phyloP scores from a whole-genome alignment of 2,888 invertebrate species.

The Aphidius colemani region DNA sequence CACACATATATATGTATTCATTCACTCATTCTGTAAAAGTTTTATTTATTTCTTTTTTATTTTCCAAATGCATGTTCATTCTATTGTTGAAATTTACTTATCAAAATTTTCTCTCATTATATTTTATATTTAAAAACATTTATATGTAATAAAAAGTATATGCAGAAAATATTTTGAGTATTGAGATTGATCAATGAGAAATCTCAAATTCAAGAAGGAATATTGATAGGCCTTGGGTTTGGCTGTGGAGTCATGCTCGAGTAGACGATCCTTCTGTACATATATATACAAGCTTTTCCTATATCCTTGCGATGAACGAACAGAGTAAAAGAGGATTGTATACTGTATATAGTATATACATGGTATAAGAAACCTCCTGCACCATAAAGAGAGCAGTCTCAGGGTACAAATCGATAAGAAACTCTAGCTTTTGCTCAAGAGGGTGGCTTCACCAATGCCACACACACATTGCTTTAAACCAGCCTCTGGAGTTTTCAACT shows the following conservation, averaged over 20 bases:
- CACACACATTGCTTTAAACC: too few relatives aligned
- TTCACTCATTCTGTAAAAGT: slow-evolving; percentile 20
- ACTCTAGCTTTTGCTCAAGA: slow-evolving; percentile 53
- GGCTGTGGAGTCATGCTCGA: slow-evolving; percentile 59
- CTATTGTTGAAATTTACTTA: too few relatives aligned
- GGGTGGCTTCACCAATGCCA: slow-evolving; percentile 25
- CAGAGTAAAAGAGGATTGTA: slow-evolving; percentile 23
- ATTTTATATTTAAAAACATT: not conserved
- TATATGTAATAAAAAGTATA: slow-evolving; percentile 25
- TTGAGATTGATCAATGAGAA: slow-evolving; percentile 27
- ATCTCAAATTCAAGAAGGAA: slow-evolving; percentile 37
- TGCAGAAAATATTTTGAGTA: slow-evolving; percentile 45
- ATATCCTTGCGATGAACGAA: slow-evolving; percentile 33
- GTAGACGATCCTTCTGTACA: slow-evolving; percentile 53
- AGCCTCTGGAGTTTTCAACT: too few relatives aligned
- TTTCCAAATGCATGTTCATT: not conserved
- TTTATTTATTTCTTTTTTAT: slow-evolving; percentile 19
- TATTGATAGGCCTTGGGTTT: slow-evolving; percentile 59
- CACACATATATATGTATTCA: not conserved
- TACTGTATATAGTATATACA: slow-evolving; percentile 7
- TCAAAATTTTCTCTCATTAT: slow-evolving; percentile 2
- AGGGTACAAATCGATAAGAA: slow-evolving; percentile 58
- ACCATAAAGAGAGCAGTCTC: slow-evolving; percentile 40
- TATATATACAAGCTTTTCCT: slow-evolving; percentile 27
- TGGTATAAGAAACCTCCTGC: slow-evolving; percentile 22